These are phyloP conservation scores for Pandemis heparana DNA, from an alignment of 2,888 invertebrate genomes.

Conservation along the genomic window DNA sequence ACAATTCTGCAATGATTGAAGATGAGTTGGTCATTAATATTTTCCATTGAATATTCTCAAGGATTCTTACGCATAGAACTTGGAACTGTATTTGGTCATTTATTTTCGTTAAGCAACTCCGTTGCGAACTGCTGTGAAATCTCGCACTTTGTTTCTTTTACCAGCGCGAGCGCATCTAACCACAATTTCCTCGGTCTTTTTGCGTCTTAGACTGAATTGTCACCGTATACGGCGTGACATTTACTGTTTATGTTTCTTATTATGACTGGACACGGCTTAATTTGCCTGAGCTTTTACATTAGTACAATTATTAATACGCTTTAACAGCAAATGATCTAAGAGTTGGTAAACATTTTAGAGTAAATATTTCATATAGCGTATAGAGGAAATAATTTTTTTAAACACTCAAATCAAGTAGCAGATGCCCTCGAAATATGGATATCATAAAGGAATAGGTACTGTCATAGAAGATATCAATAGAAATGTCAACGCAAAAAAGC, in stretches of 20 bases:
- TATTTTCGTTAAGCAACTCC: constrained; percentile 16
- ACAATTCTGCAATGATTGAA: constrained; percentile 10
- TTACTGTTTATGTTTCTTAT: constrained; percentile 14
- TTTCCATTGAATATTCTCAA: constrained; percentile 35
- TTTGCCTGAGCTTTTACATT: background rate
- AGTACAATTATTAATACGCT: too few relatives aligned
- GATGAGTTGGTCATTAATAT: constrained; percentile 18
- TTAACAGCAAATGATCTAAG: too few relatives aligned
- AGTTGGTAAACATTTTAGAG: too few relatives aligned
- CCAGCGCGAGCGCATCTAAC: constrained; percentile 14
- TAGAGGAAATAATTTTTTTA: too few relatives aligned
- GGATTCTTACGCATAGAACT: constrained; percentile 30
- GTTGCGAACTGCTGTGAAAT: constrained; percentile 27
- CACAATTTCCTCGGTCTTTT: constrained; percentile 20
- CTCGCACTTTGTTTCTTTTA: constrained; percentile 19
- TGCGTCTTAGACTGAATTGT: constrained; percentile 26
- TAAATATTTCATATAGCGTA: too few relatives aligned
- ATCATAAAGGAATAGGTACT: too few relatives aligned
- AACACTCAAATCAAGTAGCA: too few relatives aligned
- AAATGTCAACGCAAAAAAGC: too few relatives aligned
- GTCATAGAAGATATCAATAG: too few relatives aligned
- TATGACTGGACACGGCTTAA: background rate
- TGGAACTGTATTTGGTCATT: constrained; percentile 16
- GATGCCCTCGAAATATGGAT: too few relatives aligned
- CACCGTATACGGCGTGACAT: constrained; percentile 21